A percentile compares a stretch with the other conserved stretches of the same genome.
Conservation (phyloP, 30 jellyfish, hydroid and myxozoan species). For the Aurelia aurita region DNA sequence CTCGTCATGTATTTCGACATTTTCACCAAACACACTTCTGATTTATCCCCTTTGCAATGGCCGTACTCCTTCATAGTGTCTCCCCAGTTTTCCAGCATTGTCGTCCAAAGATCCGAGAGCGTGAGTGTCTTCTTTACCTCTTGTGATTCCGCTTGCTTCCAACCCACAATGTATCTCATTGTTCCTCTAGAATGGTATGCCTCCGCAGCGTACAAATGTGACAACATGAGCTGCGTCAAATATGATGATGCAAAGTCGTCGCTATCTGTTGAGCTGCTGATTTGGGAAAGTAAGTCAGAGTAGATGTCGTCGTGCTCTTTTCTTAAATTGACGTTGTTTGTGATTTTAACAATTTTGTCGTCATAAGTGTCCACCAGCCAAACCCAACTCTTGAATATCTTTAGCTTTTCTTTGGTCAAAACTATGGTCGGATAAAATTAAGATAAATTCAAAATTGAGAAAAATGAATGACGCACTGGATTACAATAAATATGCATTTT, state of each 20-base stretch:
- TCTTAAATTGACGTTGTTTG: not conserved
- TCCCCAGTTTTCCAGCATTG: constrained; percentile 58
- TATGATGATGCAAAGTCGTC: not conserved
- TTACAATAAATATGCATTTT: no score
- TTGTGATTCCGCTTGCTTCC: constrained; percentile 19
- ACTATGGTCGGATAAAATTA: not conserved
- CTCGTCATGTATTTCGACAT: constrained; percentile 49
- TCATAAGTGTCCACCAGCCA: not conserved
- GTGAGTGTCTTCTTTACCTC: constrained; percentile 1
- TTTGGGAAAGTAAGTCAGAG: not conserved
- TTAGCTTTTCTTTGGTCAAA: not conserved
- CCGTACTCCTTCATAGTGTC: constrained; percentile 1
- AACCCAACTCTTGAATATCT: not conserved
- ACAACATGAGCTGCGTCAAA: not conserved
- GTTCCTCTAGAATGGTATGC: constrained; percentile 58
- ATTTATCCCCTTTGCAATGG: constrained; percentile 5
- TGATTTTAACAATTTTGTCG: not conserved
- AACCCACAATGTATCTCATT: constrained; percentile 43
- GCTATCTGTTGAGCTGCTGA: not conserved
- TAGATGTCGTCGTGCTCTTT: not conserved
- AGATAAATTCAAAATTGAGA: no score
- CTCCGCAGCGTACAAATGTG: constrained; percentile 46
- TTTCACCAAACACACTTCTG: constrained; percentile 9
- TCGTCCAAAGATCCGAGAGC: constrained; percentile 17
- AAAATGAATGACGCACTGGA: no score